Conservation (phyloP, 2,888 invertebrate species). For the Pelosia muscerda region DNA sequence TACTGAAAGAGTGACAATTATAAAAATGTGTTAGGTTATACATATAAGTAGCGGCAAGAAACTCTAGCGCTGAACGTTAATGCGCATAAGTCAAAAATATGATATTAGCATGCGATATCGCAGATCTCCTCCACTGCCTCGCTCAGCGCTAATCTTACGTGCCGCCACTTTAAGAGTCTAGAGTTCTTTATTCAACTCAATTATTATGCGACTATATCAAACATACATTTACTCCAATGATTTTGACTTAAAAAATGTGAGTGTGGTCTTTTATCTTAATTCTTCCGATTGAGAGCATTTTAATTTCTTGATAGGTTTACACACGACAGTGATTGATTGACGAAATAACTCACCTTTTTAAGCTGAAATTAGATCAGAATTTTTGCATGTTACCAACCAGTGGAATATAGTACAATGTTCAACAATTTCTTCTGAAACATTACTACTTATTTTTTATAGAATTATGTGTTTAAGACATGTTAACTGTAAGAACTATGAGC, state of each 20-base stretch:
- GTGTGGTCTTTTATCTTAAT: constrained; percentile 40
- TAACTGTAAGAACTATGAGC: neutral
- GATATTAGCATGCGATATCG: too few relatives aligned
- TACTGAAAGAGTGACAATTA: too few relatives aligned
- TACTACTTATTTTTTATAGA: neutral
- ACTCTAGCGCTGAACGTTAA: too few relatives aligned
- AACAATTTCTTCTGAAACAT: neutral
- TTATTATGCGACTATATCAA: neutral
- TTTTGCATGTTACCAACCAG: neutral
- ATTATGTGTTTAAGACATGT: neutral
- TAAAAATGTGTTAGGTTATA: too few relatives aligned
- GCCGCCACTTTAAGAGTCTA: neutral
- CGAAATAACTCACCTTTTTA: constrained; percentile 26
- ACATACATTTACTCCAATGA: neutral
- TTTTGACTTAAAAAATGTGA: neutral
- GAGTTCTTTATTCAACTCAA: neutral
- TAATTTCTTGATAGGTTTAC: constrained; percentile 53
- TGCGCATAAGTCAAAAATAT: too few relatives aligned
- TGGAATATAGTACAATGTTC: neutral
- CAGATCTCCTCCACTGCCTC: too few relatives aligned
- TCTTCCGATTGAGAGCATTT: constrained; percentile 49
- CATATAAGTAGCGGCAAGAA: too few relatives aligned
- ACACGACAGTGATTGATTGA: constrained; percentile 54
- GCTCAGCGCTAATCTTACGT: too few relatives aligned
- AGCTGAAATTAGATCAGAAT: constrained; percentile 4